Percentiles rank a stretch among this genome's conserved stretches.
Conservation (phyloP, 2,888 invertebrate species). For the Apantesis nais region DNA sequence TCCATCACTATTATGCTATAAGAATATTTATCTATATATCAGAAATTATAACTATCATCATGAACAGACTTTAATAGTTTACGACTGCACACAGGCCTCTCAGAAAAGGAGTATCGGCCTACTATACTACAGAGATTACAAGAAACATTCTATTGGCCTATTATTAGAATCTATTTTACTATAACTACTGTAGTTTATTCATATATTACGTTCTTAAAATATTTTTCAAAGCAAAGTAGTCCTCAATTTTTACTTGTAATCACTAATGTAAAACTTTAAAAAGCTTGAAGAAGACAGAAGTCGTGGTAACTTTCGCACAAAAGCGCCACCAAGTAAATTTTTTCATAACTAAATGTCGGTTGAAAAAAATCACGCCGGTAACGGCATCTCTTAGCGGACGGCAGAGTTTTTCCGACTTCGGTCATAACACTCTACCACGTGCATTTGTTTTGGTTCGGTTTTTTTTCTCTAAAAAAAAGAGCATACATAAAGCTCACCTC, state of each 20-base stretch:
- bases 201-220: background rate
- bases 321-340: conserved; percentile 76
- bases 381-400: conserved; percentile 82
- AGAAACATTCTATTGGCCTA: background rate
- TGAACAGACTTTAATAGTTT: too few species aligned
- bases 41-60: background rate
- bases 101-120: too few species aligned
- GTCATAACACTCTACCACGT: conserved; percentile 85
- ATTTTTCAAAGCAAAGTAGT: background rate
- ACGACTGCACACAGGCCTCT: too few species aligned
- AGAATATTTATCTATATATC: background rate
- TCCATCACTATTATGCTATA: background rate
- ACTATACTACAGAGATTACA: background rate
- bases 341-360: conserved; percentile 72
- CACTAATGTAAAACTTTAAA: background rate
- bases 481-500: conserved; percentile 82
- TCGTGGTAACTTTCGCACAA: conserved; percentile 41
- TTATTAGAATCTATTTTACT: background rate
- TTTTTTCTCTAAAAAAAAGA: conserved; percentile 81
- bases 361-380: conserved; percentile 74
- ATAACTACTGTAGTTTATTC: background rate
- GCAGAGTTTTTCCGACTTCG: conserved; percentile 78
- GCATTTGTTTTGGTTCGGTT: conserved; percentile 85
- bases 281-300: background rate
- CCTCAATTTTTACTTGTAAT: background rate